These are phyloP conservation scores for Camptogramma bilineatum DNA, from an alignment of 2,888 invertebrate species.

Conservation along the genomic window DNA sequence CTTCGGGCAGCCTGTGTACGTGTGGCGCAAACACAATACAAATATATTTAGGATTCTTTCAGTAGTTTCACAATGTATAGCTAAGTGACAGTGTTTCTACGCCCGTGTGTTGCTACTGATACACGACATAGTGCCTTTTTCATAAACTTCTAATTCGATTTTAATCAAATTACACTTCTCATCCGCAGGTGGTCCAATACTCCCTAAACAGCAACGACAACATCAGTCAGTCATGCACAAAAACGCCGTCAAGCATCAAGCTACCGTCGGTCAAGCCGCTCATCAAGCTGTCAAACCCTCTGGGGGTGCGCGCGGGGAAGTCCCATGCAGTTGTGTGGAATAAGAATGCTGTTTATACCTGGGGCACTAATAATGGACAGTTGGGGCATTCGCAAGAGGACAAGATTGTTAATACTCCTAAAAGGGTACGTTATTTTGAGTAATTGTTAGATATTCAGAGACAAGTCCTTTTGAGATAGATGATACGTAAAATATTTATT, in stretches of 20 bases:
- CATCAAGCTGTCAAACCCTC: conserved; percentile 65
- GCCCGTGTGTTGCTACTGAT: too few relatives aligned
- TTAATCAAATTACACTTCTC: too few relatives aligned
- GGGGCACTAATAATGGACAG: conserved; percentile 94
- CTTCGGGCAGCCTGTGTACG: too few relatives aligned
- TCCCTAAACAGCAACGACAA: conserved; percentile 68
- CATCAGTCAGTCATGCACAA: conserved; percentile 65
- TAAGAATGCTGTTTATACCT: conserved; percentile 87
- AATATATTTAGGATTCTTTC: too few relatives aligned
- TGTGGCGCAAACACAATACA: too few relatives aligned
- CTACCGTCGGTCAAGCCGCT: conserved; percentile 66
- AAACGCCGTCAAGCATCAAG: conserved; percentile 67
- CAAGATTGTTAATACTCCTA: conserved; percentile 75
- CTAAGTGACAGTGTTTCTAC: too few relatives aligned
- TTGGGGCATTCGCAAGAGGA: conserved; percentile 88
- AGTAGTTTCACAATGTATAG: too few relatives aligned
- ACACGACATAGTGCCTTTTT: too few relatives aligned
- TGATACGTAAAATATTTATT: too few relatives aligned
- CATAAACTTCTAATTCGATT: too few relatives aligned
- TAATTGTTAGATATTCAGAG: background rate
- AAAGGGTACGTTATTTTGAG: conserved; percentile 62
- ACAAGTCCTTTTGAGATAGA: too few relatives aligned
- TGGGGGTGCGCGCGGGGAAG: conserved; percentile 88
- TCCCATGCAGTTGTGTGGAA: conserved; percentile 90
- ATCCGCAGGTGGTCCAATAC: conserved; percentile 72